phyloP scores from a whole-genome alignment of 2,888 invertebrate species.

The Nebria salina region DNA sequence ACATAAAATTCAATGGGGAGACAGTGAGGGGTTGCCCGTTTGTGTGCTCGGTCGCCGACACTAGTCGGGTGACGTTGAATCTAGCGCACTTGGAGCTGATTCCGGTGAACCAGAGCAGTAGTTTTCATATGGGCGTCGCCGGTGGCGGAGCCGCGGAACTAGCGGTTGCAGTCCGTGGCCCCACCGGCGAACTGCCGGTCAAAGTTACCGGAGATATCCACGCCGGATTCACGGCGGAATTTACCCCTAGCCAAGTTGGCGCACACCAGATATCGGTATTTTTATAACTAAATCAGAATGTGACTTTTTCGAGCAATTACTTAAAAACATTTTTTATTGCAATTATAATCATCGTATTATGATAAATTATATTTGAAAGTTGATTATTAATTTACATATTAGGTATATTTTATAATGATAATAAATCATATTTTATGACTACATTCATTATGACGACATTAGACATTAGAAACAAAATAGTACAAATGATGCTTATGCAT shows the following conservation, averaged over 20 bases:
- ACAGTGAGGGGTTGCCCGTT: slow-evolving; percentile 92
- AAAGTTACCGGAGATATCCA: slow-evolving; percentile 89
- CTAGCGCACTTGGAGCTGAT: slow-evolving; percentile 82
- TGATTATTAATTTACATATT: too few species aligned
- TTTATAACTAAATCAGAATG: neutral
- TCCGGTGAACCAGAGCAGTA: slow-evolving; percentile 82
- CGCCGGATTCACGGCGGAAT: slow-evolving; percentile 89
- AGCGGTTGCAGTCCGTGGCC: slow-evolving; percentile 89
- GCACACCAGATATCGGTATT: slow-evolving; percentile 76
- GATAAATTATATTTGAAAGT: too few species aligned
- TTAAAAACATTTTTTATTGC: neutral
- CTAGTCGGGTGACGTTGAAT: slow-evolving; percentile 78
- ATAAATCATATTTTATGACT: too few species aligned
- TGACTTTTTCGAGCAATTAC: neutral
- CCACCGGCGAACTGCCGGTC: slow-evolving; percentile 85
- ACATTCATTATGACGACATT: too few species aligned
- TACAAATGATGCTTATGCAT: too few species aligned
- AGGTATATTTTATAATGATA: too few species aligned
- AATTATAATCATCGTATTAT: too few species aligned
- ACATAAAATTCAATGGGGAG: slow-evolving; percentile 96
- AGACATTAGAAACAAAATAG: too few species aligned
- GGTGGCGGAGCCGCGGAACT: slow-evolving; percentile 82
- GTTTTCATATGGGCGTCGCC: slow-evolving; percentile 82
- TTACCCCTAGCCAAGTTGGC: slow-evolving; percentile 92
- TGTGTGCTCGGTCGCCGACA: slow-evolving; percentile 84